Evolutionary conservation across 2,888 invertebrate genomes (phyloP), one percentile per base, ranked within the genome.

Genomic region (Diarsia mendica): DNA sequence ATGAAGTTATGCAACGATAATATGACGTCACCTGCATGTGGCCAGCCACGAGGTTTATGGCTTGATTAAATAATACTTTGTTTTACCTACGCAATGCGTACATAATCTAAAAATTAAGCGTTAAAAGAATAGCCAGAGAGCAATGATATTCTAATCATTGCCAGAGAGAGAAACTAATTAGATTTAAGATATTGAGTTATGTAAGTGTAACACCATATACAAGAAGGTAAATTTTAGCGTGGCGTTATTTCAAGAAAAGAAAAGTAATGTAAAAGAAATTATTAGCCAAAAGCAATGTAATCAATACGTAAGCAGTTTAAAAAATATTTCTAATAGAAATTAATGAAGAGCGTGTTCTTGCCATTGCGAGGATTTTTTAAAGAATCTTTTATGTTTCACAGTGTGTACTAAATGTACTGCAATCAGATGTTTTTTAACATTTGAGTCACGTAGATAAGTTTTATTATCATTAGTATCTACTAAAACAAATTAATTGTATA

Each of bases 1-100:
- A 68, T 67, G 46, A 44, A 18, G 64, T 48, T 65, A 82, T 71
- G 64, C 18, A 71, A 79, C 3, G 39, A 71, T 58, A 44, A 64
- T 10, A 13, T 74, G 23, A 66, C 65, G 48, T 82, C 55, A 73
- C 10, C n/a, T 6, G 15, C 60, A 70, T 67, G 63, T 53, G n/a
- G n/a, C 15, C 15, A 5, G 5, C 18, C 39, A 61, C 28, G 63
- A 60, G 58, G 58, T 18, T 8, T 68, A 49, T 64, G 33, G 23
- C 6, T 23, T 1, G 20, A 44, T 23, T 55, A 33, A 58, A 64
- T 76, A 5, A 28, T 49, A 28, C 33, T 64, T 33, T 23, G n/a
- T 63, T 28, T 70, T 28, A 49, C 2, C 2, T 53, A 48, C 8
- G 39, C 28, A 39, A 49, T 48, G 6, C 2, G 0, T 48, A 11